Conservation (phyloP, 1,140 invertebrate genomes). For the Drosophila repleta region DNA sequence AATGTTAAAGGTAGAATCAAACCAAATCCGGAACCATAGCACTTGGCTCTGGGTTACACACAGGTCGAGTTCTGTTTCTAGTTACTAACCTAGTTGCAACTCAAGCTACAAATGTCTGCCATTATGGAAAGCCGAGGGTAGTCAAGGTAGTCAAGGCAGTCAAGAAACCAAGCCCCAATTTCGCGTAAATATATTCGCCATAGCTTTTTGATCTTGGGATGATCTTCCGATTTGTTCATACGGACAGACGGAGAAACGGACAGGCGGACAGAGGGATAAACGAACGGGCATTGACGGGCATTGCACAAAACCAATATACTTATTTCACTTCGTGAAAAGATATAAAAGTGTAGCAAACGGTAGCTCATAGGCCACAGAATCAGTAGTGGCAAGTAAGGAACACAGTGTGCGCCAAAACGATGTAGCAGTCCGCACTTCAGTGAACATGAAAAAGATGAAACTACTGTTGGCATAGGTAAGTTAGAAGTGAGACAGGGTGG, state of each 20-base stretch:
- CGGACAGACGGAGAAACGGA: no score
- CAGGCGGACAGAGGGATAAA: no score
- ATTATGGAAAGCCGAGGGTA: neutral
- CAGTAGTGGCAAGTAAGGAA: conserved; percentile 24
- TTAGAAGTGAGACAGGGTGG: conserved; percentile 52
- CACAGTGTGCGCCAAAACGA: conserved; percentile 49
- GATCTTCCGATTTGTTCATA: no score
- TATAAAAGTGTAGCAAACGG: conserved; percentile 32
- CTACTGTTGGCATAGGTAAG: conserved; percentile 62
- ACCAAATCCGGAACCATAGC: conserved; percentile 19
- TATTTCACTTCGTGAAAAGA: no score
- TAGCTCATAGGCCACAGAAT: conserved; percentile 55
- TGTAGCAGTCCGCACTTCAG: conserved; percentile 57
- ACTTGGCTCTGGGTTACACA: neutral
- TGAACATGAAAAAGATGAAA: conserved; percentile 77
- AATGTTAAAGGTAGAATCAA: conserved; percentile 63
- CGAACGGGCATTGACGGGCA: no score
- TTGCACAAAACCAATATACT: no score
- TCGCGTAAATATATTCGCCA: no score
- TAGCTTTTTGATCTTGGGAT: no score
- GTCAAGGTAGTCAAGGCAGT: conserved; percentile 1
- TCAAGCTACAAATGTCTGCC: conserved; percentile 13
- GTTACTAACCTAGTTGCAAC: conserved; percentile 3
- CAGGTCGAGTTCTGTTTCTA: neutral
- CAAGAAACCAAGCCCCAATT: conserved; percentile 23